These are phyloP conservation scores for Phycodurus eques DNA, from an alignment of 2,113 vertebrate genomes.

Conservation along the genomic window DNA sequence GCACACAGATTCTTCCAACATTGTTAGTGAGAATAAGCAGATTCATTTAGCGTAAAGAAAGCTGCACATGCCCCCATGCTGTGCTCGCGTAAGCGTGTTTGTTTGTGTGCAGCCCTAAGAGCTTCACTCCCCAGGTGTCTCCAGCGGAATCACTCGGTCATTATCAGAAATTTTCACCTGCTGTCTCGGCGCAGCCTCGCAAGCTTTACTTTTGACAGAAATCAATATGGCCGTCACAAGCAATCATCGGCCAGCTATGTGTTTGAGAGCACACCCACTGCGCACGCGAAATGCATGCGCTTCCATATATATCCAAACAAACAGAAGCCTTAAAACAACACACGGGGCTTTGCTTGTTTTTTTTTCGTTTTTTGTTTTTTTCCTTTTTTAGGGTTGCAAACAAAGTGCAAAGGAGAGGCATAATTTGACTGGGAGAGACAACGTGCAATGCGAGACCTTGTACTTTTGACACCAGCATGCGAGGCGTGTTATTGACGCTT, in stretches of 20 bases:
- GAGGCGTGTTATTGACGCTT: conserved; percentile 61
- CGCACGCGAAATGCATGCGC: conserved; percentile 32
- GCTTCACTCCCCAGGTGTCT: conserved; percentile 40
- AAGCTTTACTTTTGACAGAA: conserved; percentile 47
- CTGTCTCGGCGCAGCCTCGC: conserved; percentile 33
- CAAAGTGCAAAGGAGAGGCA: conserved; percentile 55
- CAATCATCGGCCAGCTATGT: conserved; percentile 37
- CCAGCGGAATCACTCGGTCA: conserved; percentile 34
- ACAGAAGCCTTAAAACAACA: conserved; percentile 47
- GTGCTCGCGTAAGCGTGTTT: conserved; percentile 11
- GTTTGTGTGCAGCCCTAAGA: conserved; percentile 21
- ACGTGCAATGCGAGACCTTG: conserved; percentile 55
- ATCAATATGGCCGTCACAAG: conserved; percentile 50
- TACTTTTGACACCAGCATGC: conserved; percentile 62
- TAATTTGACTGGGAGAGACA: conserved; percentile 61
- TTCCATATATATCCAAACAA: conserved; percentile 42
- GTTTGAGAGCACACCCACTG: conserved; percentile 38
- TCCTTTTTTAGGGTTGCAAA: conserved; percentile 29
- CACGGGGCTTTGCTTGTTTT: conserved; percentile 45
- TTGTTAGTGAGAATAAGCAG: background rate
- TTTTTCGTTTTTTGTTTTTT: conserved; percentile 34
- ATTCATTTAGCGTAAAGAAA: conserved; percentile 7
- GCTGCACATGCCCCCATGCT: conserved; percentile 7
- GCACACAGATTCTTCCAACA: no score
- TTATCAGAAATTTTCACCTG: conserved; percentile 55